These are phyloP conservation scores for Coracias cyanogaster DNA, from an alignment of 2,797 vertebrate genomes.

Conservation along the genomic window DNA sequence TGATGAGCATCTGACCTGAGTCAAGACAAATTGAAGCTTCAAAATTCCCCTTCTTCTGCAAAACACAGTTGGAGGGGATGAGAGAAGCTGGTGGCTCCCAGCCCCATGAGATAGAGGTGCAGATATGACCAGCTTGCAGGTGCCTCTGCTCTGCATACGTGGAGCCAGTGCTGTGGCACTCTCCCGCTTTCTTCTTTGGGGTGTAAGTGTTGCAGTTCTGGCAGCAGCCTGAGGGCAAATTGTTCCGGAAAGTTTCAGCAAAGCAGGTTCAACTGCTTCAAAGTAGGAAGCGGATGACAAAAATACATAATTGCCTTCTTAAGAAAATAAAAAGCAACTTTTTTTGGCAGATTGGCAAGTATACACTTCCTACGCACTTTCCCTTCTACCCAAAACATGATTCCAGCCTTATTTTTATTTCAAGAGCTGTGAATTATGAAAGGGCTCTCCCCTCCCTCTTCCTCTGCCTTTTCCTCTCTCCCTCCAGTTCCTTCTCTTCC, in stretches of 20 bases:
- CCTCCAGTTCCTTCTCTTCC: not conserved
- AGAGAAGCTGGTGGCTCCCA: not conserved
- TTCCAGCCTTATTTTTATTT: conserved; percentile 71
- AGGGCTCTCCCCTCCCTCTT: conserved; percentile 40
- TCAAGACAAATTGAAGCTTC: not conserved
- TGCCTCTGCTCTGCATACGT: not conserved
- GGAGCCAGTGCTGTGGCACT: not conserved
- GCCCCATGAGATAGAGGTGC: rapidly evolving
- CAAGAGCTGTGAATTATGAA: conserved; percentile 56
- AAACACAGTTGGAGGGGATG: not conserved
- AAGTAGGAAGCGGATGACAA: conserved; percentile 60
- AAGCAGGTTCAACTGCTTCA: conserved; percentile 63
- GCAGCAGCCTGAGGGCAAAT: conserved; percentile 60
- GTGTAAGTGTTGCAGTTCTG: conserved; percentile 32
- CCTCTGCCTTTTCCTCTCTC: conserved; percentile 48
- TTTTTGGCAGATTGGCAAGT: conserved; percentile 64
- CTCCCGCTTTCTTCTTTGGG: conserved; percentile 12
- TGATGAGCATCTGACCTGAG: not conserved
- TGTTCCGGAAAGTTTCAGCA: conserved; percentile 59
- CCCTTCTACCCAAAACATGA: conserved; percentile 60
- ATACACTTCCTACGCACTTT: conserved; percentile 60
- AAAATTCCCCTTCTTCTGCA: not conserved
- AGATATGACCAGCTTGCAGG: not conserved
- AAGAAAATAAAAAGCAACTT: conserved; percentile 67
- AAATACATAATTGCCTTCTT: conserved; percentile 67